Conservation (phyloP, 2,113 vertebrate species). For the Forbesichthys papilliferus region DNA sequence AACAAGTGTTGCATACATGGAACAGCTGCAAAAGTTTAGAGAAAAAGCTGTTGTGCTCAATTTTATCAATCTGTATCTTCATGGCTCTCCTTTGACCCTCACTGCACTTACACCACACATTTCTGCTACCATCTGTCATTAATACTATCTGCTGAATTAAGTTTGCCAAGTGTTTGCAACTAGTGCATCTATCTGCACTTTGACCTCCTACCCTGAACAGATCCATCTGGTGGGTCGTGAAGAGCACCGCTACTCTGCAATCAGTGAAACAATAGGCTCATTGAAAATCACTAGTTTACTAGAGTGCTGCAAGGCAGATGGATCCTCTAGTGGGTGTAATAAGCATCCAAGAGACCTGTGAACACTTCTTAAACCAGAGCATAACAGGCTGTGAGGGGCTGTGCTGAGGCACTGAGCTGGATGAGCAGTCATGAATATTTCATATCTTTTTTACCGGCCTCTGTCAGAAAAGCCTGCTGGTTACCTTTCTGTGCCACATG, state of each 20-base stretch:
- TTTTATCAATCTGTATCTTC: constrained; percentile 33
- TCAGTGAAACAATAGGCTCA: constrained; percentile 9
- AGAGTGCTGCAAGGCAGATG: constrained; percentile 9
- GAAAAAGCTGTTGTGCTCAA: constrained; percentile 24
- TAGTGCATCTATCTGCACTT: not conserved
- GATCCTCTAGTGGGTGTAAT: constrained; percentile 25
- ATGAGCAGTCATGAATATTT: constrained; percentile 65
- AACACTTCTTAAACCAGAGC: constrained; percentile 27
- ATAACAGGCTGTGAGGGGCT: constrained; percentile 48
- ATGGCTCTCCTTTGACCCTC: constrained; percentile 49
- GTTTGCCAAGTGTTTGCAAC: constrained; percentile 16
- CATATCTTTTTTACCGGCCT: constrained; percentile 47
- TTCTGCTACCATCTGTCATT: constrained; percentile 52
- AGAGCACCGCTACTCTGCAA: constrained; percentile 7
- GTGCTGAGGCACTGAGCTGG: constrained; percentile 43
- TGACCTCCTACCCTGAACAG: not conserved
- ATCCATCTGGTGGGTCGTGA: constrained; percentile 1
- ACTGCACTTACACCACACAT: constrained; percentile 32
- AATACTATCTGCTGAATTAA: constrained; percentile 37
- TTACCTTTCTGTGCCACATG: constrained; percentile 45
- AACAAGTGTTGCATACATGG: not conserved
- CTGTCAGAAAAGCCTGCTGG: constrained; percentile 33
- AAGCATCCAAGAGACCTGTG: constrained; percentile 29
- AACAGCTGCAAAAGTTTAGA: constrained; percentile 43
- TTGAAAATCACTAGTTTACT: constrained; percentile 35